Evolutionary conservation across 1,140 invertebrate species (phyloP), one percentile per base, ranked within the genome.

Genomic region (Anoplophora glabripennis): DNA sequence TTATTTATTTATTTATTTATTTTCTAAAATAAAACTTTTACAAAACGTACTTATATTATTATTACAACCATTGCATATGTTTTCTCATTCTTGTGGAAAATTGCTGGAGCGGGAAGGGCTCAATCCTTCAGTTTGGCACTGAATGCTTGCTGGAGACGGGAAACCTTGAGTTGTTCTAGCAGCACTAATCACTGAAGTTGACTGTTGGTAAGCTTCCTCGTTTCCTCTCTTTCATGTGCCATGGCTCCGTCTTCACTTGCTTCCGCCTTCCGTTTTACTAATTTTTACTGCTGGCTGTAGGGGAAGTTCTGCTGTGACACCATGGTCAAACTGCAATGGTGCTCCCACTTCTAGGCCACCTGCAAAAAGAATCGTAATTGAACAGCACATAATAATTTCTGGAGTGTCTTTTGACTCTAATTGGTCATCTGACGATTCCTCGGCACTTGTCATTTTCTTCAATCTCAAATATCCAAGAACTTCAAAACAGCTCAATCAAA

Each of bases 181-280:
- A 61, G 45, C 18, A 61, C 59, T 40, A 61, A 46, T 49, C 59
- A 45, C 37, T 56, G 53, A 42, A 61, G 47, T 53, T 61, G 53
- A 49, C 51, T 17, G 34, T 14, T 53, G 7, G 21, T 58, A 21
- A 58, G 36, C 7, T n/a, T n/a, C 33, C 40, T 58, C 12, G 56
- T 53, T 33, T 53, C 56, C 15, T 58, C 56, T 7, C 47, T 46
- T 58, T 58, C 47, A 10, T 58, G 42, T 10, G 42, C 42, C 42
- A 44, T 44, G 42, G 42, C 15, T 44, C 15, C 15, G 10, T 10
- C 10, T 44, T 10, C 10, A 44, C 7, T 44, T n/a, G n/a, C n/a
- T n/a, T n/a, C n/a, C n/a, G n/a, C n/a, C n/a, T n/a, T n/a, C n/a
- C n/a, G n/a, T n/a, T n/a, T n/a, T n/a, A n/a, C n/a, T n/a, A n/a